These are phyloP conservation scores for Poicephalus meyeri DNA, from an alignment of 2,113 vertebrate species.

Conservation along the genomic window DNA sequence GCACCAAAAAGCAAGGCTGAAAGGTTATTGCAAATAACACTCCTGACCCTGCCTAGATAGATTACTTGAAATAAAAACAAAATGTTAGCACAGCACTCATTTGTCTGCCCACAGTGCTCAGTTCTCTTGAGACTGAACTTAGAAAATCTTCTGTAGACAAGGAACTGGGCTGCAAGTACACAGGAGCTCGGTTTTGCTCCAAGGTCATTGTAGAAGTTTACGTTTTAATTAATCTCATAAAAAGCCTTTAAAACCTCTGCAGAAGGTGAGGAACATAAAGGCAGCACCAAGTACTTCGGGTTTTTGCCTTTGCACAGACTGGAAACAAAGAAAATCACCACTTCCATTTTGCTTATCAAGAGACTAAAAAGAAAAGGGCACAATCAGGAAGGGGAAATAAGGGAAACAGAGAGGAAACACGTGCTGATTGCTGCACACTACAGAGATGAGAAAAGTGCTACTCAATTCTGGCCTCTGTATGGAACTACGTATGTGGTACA, in stretches of 20 bases:
- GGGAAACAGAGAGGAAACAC: background rate
- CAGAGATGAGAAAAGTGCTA: background rate
- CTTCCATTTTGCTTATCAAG: background rate
- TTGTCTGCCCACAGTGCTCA: background rate
- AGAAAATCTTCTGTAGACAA: background rate
- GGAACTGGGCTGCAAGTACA: background rate
- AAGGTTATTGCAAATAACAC: background rate
- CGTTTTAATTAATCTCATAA: background rate
- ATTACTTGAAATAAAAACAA: background rate
- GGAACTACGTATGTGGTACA: background rate
- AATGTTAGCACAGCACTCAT: background rate
- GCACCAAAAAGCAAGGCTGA: background rate
- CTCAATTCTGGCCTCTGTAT: background rate
- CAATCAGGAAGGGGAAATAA: background rate
- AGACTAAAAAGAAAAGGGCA: background rate
- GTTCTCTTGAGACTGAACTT: background rate
- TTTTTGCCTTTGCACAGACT: background rate
- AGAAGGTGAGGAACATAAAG: background rate
- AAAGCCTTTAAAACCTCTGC: background rate
- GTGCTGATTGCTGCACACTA: background rate
- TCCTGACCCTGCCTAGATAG: background rate
- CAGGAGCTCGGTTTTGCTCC: background rate
- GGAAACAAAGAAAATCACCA: background rate
- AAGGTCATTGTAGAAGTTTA: background rate
- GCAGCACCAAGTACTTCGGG: background rate